A percentile compares a stretch with the other conserved stretches of the same genome.
Evolutionary conservation across 2,888 invertebrate species (phyloP).

Genomic region (Acanthococcus lagerstroemiae): DNA sequence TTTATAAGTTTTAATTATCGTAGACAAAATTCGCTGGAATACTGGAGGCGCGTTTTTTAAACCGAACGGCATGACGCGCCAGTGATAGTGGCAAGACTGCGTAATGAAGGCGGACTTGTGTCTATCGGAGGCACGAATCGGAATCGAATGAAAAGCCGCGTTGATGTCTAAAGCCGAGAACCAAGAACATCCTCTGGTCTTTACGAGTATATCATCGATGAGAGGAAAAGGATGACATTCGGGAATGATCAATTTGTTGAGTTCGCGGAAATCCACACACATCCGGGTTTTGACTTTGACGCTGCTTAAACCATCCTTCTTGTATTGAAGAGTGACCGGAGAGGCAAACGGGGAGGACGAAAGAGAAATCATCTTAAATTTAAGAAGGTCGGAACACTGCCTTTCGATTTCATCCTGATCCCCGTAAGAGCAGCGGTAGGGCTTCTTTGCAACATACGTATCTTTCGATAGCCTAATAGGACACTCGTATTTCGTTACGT

Average conservation of each 20-base stretch:
- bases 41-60: slow-evolving; percentile 14
- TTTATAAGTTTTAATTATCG: too few relatives aligned
- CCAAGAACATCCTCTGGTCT: slow-evolving; percentile 39
- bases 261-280: slow-evolving; percentile 16
- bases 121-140: not conserved
- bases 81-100: not conserved
- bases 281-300: not conserved
- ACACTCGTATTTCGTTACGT: not conserved
- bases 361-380: slow-evolving; percentile 2
- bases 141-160: slow-evolving; percentile 41
- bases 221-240: slow-evolving; percentile 11
- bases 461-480: not conserved
- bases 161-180: slow-evolving; percentile 41
- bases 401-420: slow-evolving; percentile 20
- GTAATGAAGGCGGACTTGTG: slow-evolving; percentile 17
- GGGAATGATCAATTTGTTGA: slow-evolving; percentile 12
- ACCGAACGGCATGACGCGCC: slow-evolving; percentile 7
- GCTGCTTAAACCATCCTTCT: not conserved
- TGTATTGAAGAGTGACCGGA: slow-evolving; percentile 1
- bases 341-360: slow-evolving; percentile 13
- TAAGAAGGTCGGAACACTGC: slow-evolving; percentile 5
- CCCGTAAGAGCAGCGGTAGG: slow-evolving; percentile 10
- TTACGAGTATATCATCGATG: slow-evolving; percentile 7
- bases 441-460: slow-evolving; percentile 10
- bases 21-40: too few relatives aligned